Conservation (phyloP, 2,797 vertebrate genomes). For the Podarcis siculus region DNA sequence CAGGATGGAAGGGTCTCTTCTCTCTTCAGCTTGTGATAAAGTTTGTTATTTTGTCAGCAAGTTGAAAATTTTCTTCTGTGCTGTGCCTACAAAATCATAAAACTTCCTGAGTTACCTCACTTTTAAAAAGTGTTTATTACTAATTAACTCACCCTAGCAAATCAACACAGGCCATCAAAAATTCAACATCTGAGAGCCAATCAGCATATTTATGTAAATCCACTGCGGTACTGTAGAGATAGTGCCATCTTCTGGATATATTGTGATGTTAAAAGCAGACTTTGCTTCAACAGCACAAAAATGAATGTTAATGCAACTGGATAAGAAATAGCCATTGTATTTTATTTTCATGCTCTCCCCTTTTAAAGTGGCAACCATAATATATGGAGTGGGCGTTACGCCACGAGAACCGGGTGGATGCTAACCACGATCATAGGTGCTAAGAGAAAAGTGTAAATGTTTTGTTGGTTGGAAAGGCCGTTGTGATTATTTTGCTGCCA, state of each 20-base stretch:
- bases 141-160: background rate
- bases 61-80: background rate
- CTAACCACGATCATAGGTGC: too few species aligned
- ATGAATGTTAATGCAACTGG: background rate
- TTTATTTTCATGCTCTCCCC: background rate
- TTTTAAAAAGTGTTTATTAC: constrained; percentile 2
- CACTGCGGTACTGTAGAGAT: constrained; percentile 23
- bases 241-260: constrained; percentile 73
- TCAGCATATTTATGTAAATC: background rate
- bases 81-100: background rate
- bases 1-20: background rate
- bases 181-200: background rate
- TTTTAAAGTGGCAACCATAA: background rate
- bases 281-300: background rate
- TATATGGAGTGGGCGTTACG: background rate
- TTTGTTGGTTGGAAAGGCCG: background rate
- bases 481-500: background rate
- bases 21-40: background rate
- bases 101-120: background rate
- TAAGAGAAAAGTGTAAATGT: background rate
- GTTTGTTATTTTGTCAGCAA: background rate
- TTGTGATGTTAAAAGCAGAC: background rate
- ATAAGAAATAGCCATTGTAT: background rate
- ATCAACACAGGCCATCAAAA: background rate
- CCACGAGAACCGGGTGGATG: background rate